Evolutionary conservation across 1,140 invertebrate genomes (phyloP).

Genomic region (Gerris buenoi): DNA sequence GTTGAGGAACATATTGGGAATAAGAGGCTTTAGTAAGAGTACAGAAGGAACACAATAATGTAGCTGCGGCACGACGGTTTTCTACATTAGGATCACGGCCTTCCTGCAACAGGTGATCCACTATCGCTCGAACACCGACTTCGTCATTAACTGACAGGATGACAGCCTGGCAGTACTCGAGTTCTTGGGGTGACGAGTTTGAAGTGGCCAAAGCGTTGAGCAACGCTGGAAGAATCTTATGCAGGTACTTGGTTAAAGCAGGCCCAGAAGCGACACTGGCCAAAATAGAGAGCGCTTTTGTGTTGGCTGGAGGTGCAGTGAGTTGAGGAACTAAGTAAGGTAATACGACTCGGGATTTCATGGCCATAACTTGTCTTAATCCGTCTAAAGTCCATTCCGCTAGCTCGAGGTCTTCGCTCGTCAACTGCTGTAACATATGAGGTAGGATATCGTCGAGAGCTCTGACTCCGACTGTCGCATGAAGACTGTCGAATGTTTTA

Average conservation of each 20-base stretch:
- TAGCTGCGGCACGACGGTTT: conserved; percentile 58
- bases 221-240: conserved; percentile 80
- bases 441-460: conserved; percentile 97
- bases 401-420: conserved; percentile 51
- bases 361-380: conserved; percentile 87
- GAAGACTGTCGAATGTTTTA: conserved; percentile 89
- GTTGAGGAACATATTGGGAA: conserved; percentile 68
- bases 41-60: conserved; percentile 79
- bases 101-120: conserved; percentile 77
- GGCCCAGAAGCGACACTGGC: conserved; percentile 78
- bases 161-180: conserved; percentile 87
- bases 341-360: conserved; percentile 86
- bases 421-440: conserved; percentile 68
- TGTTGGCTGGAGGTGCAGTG: conserved; percentile 73
- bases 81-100: conserved; percentile 43
- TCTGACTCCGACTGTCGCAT: conserved; percentile 81
- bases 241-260: conserved; percentile 76
- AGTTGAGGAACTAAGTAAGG: conserved; percentile 92
- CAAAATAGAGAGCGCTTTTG: conserved; percentile 78
- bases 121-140: conserved; percentile 67
- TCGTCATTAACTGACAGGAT: conserved; percentile 80
- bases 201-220: conserved; percentile 55
- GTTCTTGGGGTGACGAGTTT: conserved; percentile 52
- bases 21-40: conserved; percentile 74
- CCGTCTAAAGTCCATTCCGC: conserved; percentile 84